Evolutionary conservation across 2,888 invertebrate genomes (phyloP).

Genomic region (Spodoptera littoralis): DNA sequence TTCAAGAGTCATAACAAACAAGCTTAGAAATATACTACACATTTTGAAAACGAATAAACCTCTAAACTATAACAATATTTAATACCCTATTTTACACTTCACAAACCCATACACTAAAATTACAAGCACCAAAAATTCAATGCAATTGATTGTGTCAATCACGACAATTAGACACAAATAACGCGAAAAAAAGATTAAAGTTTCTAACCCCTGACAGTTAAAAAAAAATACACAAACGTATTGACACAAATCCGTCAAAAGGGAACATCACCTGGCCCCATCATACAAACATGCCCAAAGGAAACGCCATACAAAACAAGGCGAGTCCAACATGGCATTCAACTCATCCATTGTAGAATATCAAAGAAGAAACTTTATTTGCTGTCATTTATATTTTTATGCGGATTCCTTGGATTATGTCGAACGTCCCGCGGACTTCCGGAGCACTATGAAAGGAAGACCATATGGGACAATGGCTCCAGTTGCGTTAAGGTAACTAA

Average conservation of each 20-base stretch:
- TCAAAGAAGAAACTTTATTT: constrained; percentile 79
- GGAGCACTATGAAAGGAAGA: constrained; percentile 68
- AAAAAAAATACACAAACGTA: constrained; percentile 63
- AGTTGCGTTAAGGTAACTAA: constrained; percentile 70
- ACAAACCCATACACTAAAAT: too few species aligned
- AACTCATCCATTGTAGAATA: constrained; percentile 66
- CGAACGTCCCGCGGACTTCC: constrained; percentile 77
- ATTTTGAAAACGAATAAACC: too few species aligned
- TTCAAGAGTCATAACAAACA: too few species aligned
- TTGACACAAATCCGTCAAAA: constrained; percentile 70
- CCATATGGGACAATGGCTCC: constrained; percentile 63
- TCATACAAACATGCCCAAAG: constrained; percentile 61
- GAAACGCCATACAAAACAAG: constrained; percentile 57
- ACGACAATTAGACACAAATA: constrained; percentile 17
- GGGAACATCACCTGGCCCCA: constrained; percentile 59
- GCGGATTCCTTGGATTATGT: constrained; percentile 68
- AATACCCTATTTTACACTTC: too few species aligned
- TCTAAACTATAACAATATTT: too few species aligned
- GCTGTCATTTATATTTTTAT: constrained; percentile 81
- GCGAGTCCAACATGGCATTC: constrained; percentile 61
- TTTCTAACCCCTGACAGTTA: constrained; percentile 32
- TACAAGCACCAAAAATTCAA: too few species aligned
- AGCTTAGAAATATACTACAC: too few species aligned
- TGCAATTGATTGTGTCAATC: too few species aligned
- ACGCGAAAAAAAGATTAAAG: constrained; percentile 26